Conservation (phyloP, 30 jellyfish, hydroid and myxozoan genomes). For the Chironex yamaguchii region DNA sequence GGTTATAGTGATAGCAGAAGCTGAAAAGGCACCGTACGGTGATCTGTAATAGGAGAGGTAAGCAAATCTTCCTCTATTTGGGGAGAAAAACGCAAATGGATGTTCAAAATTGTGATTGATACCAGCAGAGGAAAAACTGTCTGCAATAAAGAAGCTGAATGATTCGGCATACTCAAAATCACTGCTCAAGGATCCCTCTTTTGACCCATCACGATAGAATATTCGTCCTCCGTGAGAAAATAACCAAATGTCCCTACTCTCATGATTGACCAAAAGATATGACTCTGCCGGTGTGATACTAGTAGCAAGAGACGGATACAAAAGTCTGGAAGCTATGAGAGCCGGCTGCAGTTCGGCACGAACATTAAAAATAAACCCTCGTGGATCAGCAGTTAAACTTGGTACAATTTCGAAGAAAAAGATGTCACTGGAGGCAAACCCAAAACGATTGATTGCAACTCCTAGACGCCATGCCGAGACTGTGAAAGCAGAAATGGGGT, state of each 20-base stretch:
- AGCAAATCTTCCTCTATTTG: constrained; percentile 86
- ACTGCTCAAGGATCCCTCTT: constrained; percentile 92
- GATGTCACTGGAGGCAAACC: constrained; percentile 91
- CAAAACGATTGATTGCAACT: constrained; percentile 94
- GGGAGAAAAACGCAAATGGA: constrained; percentile 98
- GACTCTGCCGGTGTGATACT: constrained; percentile 99
- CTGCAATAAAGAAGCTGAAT: constrained; percentile 95
- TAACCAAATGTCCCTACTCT: constrained; percentile 90
- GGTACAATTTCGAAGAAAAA: constrained; percentile 94
- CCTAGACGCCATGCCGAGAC: constrained; percentile 99
- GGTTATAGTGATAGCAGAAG: constrained; percentile 97
- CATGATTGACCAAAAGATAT: constrained; percentile 92
- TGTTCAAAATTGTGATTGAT: constrained; percentile 96
- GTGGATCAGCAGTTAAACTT: constrained; percentile 94
- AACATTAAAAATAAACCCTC: constrained; percentile 95
- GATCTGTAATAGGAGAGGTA: constrained; percentile 94
- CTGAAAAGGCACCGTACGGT: constrained; percentile 99
- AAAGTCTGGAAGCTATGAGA: constrained; percentile 94
- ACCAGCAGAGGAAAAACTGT: constrained; percentile 95
- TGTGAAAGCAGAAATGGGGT: constrained; percentile 97
- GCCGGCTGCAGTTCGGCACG: constrained; percentile 98
- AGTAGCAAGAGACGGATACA: constrained; percentile 98
- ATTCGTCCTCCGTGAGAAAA: constrained; percentile 99
- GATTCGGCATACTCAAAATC: constrained; percentile 96
- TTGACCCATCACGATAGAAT: constrained; percentile 93